These are phyloP conservation scores for Pyrochroa serraticornis DNA, from an alignment of 2,888 invertebrate species.

Conservation along the genomic window DNA sequence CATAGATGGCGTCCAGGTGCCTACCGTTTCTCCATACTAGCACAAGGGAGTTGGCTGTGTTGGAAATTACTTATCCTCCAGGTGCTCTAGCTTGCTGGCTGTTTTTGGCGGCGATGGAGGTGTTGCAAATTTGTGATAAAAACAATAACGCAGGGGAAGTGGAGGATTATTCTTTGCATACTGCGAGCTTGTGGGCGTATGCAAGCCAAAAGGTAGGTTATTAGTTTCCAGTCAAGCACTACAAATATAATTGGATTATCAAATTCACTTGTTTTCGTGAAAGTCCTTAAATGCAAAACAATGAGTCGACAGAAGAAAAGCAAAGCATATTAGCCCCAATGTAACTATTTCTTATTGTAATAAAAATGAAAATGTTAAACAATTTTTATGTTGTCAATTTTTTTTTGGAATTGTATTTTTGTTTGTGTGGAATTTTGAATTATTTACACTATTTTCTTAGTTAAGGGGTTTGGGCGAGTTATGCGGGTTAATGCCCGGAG, in stretches of 20 bases:
- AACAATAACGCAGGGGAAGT: slow-evolving; percentile 70
- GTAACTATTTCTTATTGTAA: too few relatives aligned
- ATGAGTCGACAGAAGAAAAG: too few relatives aligned
- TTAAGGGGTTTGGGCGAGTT: slow-evolving; percentile 83
- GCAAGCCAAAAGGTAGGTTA: slow-evolving; percentile 66
- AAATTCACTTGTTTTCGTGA: too few relatives aligned
- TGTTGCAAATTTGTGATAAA: slow-evolving; percentile 77
- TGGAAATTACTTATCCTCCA: slow-evolving; percentile 78
- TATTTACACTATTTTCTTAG: slow-evolving; percentile 57
- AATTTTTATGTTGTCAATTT: background rate
- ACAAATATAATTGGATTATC: too few relatives aligned
- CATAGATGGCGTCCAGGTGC: slow-evolving; percentile 83
- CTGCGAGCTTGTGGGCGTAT: slow-evolving; percentile 86
- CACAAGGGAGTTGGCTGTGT: slow-evolving; percentile 79
- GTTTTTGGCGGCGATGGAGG: slow-evolving; percentile 88
- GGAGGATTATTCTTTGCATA: slow-evolving; percentile 81
- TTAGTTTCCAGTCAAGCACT: too few relatives aligned
- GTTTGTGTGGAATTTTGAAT: background rate
- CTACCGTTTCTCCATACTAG: slow-evolving; percentile 90
- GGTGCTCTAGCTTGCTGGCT: slow-evolving; percentile 94
- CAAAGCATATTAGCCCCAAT: too few relatives aligned
- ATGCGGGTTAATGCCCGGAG: slow-evolving; percentile 88
- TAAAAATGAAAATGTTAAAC: too few relatives aligned
- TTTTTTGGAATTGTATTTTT: background rate
- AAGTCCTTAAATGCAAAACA: too few relatives aligned